A percentile compares a stretch with the other conserved stretches of the same genome.
phyloP scores from a whole-genome alignment of 2,113 vertebrate genomes.

The Anguilla japonica region DNA sequence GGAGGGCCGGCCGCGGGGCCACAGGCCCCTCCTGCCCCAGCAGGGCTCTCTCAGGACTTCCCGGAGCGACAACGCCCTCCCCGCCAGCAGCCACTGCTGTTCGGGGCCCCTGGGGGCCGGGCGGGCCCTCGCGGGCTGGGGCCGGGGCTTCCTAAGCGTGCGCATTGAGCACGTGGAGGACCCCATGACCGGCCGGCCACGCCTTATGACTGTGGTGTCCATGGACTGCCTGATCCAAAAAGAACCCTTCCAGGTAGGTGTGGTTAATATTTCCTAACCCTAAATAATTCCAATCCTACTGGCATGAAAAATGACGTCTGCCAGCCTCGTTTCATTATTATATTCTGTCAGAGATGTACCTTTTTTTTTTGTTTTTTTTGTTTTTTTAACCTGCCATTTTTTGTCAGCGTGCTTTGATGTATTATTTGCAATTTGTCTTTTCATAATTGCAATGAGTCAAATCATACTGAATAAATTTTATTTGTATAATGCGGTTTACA shows the following conservation, averaged over 20 bases:
- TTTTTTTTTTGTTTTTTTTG: too few relatives aligned
- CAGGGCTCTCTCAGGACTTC: conserved; percentile 69
- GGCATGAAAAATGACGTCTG: neutral
- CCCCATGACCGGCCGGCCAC: conserved; percentile 70
- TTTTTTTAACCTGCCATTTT: too few relatives aligned
- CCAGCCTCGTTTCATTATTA: too few relatives aligned
- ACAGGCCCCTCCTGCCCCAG: conserved; percentile 60
- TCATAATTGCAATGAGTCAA: too few relatives aligned
- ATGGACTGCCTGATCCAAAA: conserved; percentile 79
- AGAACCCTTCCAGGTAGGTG: conserved; percentile 71
- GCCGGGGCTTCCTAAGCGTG: conserved; percentile 79
- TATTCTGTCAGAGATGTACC: too few relatives aligned
- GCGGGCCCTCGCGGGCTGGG: conserved; percentile 74
- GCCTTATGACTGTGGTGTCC: conserved; percentile 76
- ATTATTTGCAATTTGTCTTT: too few relatives aligned
- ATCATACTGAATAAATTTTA: too few relatives aligned
- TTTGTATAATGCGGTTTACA: too few relatives aligned
- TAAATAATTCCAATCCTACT: neutral
- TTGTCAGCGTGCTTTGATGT: too few relatives aligned
- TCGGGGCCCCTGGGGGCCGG: conserved; percentile 44
- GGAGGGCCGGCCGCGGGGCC: conserved; percentile 54
- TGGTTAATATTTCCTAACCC: neutral
- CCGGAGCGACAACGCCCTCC: conserved; percentile 71
- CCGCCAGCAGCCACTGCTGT: conserved; percentile 57
- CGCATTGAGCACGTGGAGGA: conserved; percentile 75